Conservation (phyloP, 2,113 vertebrate species). For the Psophia crepitans region DNA sequence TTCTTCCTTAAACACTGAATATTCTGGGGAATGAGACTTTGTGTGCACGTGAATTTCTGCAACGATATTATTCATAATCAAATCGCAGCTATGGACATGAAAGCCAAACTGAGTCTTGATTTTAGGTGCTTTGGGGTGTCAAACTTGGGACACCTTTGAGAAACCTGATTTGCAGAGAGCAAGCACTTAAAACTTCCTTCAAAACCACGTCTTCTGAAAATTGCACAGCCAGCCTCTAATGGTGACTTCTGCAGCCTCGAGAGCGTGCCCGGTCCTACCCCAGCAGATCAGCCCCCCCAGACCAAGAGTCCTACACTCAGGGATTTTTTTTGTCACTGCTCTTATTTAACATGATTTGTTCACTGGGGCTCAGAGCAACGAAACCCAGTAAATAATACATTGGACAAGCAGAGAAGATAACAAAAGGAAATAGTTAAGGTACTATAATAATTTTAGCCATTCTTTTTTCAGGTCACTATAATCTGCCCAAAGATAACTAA, state of each 20-base stretch:
- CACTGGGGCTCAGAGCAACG: not conserved
- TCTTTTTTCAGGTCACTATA: slow-evolving; percentile 82
- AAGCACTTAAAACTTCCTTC: not conserved
- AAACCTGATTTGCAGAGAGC: not conserved
- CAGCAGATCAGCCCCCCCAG: not conserved
- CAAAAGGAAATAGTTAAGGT: slow-evolving; percentile 80
- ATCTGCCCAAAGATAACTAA: slow-evolving; percentile 88
- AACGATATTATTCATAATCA: not conserved
- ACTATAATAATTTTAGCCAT: slow-evolving; percentile 80
- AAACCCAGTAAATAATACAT: slow-evolving; percentile 49
- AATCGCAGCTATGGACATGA: not conserved
- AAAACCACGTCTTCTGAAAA: not conserved
- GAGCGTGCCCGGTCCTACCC: not conserved
- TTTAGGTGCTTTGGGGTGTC: not conserved
- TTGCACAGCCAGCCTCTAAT: not conserved
- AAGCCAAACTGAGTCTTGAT: not conserved
- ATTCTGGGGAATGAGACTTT: not conserved
- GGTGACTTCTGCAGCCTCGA: not conserved
- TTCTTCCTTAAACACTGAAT: not conserved
- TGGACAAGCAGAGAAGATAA: slow-evolving; percentile 62
- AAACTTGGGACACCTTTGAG: not conserved
- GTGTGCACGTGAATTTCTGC: not conserved
- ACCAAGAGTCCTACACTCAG: not conserved
- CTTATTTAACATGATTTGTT: slow-evolving; percentile 20
- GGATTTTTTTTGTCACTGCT: not conserved